These are phyloP conservation scores for Eulemur mongoz DNA, from an alignment of 2,797 vertebrate genomes.

Conservation along the genomic window DNA sequence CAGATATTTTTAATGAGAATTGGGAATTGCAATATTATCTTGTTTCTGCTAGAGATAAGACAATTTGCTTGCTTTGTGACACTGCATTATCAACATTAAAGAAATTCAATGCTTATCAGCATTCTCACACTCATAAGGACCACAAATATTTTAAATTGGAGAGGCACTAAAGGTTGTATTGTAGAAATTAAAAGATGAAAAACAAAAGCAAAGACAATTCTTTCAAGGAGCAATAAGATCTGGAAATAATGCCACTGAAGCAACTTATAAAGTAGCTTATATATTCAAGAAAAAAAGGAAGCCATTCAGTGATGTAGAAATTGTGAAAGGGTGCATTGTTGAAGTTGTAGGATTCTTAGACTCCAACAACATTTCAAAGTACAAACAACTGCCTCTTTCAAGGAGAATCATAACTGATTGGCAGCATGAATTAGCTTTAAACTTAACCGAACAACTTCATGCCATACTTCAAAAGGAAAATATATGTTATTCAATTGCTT, in stretches of 20 bases:
- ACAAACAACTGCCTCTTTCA: background rate
- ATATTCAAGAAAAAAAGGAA: background rate
- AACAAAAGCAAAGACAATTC: background rate
- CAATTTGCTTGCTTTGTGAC: background rate
- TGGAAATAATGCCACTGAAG: background rate
- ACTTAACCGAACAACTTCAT: background rate
- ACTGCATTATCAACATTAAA: background rate
- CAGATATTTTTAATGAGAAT: background rate
- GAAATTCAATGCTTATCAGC: background rate
- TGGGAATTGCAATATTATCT: background rate
- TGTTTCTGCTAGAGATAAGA: background rate
- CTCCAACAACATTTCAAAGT: background rate
- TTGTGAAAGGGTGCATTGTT: background rate
- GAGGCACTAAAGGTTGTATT: background rate
- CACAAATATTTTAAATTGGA: background rate
- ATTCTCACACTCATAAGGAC: background rate
- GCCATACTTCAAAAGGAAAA: background rate
- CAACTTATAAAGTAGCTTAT: background rate
- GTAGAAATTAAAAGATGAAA: background rate
- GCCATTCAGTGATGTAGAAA: background rate
- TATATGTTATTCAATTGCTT: background rate
- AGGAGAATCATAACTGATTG: background rate
- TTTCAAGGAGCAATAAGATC: background rate
- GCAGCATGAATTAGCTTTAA: background rate
- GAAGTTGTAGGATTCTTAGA: background rate